Percentiles rank a stretch among this genome's conserved stretches.
Conservation (phyloP, 2,113 vertebrate species). For the Entelurus aequoreus region DNA sequence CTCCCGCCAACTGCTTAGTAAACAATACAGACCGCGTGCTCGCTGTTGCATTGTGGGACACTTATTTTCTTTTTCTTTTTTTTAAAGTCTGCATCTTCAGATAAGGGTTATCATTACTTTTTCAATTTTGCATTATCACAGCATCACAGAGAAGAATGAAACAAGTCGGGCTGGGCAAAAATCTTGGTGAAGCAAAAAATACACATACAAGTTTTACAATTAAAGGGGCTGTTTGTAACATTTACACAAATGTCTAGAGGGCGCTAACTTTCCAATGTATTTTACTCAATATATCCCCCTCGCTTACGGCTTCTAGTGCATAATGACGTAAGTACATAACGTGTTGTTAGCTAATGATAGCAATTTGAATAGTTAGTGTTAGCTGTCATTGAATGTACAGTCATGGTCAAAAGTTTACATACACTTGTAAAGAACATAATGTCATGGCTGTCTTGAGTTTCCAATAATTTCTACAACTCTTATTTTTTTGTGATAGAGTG, state of each 20-base stretch:
- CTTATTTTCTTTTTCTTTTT: slow-evolving; percentile 4
- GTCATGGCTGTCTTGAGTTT: too few relatives aligned
- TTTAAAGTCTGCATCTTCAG: slow-evolving; percentile 8
- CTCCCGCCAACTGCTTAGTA: slow-evolving; percentile 41
- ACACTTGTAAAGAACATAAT: too few relatives aligned
- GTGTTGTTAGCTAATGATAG: neutral
- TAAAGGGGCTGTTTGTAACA: neutral
- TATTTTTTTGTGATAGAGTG: too few relatives aligned
- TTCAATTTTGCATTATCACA: slow-evolving; percentile 13
- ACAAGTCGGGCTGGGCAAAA: neutral
- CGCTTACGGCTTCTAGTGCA: too few relatives aligned
- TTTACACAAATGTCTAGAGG: too few relatives aligned
- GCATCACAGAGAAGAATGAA: slow-evolving; percentile 16
- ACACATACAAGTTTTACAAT: neutral
- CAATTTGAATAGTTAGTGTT: too few relatives aligned
- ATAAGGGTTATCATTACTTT: slow-evolving; percentile 4
- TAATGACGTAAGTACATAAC: too few relatives aligned
- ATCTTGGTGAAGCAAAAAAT: neutral
- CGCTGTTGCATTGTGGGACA: slow-evolving; percentile 15
- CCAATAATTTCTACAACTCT: too few relatives aligned
- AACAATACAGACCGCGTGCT: slow-evolving; percentile 32
- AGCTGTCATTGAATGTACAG: too few relatives aligned
- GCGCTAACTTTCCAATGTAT: too few relatives aligned
- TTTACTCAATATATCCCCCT: too few relatives aligned
- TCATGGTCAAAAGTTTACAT: too few relatives aligned